Evolutionary conservation across 2,797 vertebrate species (phyloP).

Genomic region (Pterois miles): DNA sequence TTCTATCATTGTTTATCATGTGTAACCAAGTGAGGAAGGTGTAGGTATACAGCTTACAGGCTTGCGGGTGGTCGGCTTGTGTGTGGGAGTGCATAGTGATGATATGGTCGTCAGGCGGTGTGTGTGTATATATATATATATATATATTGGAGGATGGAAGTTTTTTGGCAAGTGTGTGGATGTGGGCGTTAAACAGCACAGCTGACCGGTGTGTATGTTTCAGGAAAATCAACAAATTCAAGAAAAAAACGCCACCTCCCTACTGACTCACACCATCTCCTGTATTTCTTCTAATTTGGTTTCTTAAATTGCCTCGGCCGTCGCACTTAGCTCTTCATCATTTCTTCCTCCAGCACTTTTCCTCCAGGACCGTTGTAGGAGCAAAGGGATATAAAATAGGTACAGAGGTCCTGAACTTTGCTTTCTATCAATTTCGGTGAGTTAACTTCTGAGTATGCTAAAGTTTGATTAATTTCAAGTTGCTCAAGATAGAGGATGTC

Average conservation of each 20-base stretch:
- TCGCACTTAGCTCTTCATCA: conserved; percentile 29
- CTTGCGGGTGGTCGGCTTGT: neutral
- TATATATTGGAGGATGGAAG: neutral
- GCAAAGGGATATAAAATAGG: neutral
- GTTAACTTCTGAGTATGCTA: neutral
- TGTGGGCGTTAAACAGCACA: neutral
- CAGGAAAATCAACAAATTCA: neutral
- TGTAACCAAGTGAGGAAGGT: neutral
- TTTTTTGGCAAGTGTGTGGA: neutral
- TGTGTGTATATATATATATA: neutral
- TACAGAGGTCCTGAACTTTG: neutral
- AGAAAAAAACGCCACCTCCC: neutral
- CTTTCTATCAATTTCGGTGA: neutral
- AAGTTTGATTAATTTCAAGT: neutral
- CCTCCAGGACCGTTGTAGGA: neutral
- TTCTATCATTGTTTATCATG: neutral
- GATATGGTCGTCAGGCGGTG: neutral
- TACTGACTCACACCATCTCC: neutral
- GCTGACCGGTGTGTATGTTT: neutral
- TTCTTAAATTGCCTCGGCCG: conserved; percentile 4
- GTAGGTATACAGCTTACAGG: neutral
- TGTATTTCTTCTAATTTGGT: conserved; percentile 14
- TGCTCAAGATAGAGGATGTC: neutral
- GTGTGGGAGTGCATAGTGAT: neutral
- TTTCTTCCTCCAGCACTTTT: neutral